Base-by-base conservation (phyloP, 2,797 vertebrate species). In the Pitangus sulphuratus region DNA sequence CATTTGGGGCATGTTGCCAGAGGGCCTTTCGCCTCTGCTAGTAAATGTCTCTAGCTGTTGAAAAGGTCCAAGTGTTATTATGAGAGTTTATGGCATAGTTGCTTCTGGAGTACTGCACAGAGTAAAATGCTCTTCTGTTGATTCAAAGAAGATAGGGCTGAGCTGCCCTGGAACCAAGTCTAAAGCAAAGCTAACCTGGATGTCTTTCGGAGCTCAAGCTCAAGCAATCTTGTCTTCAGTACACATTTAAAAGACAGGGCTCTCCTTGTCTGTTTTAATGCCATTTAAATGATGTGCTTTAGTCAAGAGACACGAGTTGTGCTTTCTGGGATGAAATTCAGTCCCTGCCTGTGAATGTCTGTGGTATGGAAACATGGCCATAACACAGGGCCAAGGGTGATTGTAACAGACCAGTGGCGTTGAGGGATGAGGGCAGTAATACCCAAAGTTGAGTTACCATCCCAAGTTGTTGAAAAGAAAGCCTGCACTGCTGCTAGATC, bases 21-120 rank as follows among this genome's bases (percentile, higher is more conserved):
- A 93, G 88, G 94, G 78, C 86, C 90, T 95, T 96, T 95, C 90
- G 93, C 82, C 87, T 97, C 88, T 66, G 56, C 89, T 95, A 75
- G 92, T 93, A 95, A 94, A 94, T 0, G 20, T 92, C 74, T 91
- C 50, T 79, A 69, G 77, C 85, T 94, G 95, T 88, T 95, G 92
- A 91, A 95, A 96, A 85, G 53, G 71, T 92, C 85, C 87, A 83
- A 93, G 90, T 93, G 96, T 93, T 82, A 42, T 50, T 93, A 68
- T 65, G 83, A 85, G 87, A 89, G 83, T 93, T 94, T 94, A 93
- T 94, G 82, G 80, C 83, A 65, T 39, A 17, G 56, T 74, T 93
- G 83, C 81, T 33, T 87, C 35, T 68, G 35, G 54, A 90, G 62
- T 80, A 65, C 72, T 92, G 60, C 26, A 11, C 1, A 0, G 69